These are phyloP conservation scores for Dromas ardeola DNA, from an alignment of 2,113 vertebrate genomes.

Conservation along the genomic window DNA sequence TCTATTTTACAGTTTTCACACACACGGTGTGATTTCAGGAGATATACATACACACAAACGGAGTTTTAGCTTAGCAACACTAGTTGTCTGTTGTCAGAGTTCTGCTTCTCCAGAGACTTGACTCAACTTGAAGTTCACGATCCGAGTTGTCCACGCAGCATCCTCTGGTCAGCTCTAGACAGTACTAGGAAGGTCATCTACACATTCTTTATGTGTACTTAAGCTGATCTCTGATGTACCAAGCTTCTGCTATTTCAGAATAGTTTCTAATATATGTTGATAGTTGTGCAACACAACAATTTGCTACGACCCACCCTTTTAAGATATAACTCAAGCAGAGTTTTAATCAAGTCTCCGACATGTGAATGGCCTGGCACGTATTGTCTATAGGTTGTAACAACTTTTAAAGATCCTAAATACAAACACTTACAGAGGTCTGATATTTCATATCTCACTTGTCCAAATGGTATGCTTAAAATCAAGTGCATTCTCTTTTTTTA, in stretches of 20 bases:
- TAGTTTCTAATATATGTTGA: not conserved
- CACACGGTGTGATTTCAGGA: not conserved
- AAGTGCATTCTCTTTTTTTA: not conserved
- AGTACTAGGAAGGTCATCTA: not conserved
- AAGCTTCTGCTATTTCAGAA: not conserved
- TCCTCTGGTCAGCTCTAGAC: not conserved
- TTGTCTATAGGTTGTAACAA: not conserved
- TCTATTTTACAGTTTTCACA: not conserved
- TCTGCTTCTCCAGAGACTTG: not conserved
- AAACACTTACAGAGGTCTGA: not conserved
- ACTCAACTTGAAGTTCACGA: not conserved
- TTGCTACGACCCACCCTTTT: not conserved
- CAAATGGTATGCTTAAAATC: not conserved
- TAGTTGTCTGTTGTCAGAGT: not conserved
- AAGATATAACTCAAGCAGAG: not conserved
- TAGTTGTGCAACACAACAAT: not conserved
- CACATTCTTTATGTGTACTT: not conserved
- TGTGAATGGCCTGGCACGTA: accelerated
- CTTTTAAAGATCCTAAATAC: not conserved
- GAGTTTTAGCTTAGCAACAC: not conserved
- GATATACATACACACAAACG: not conserved
- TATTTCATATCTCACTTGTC: not conserved
- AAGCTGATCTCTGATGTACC: not conserved
- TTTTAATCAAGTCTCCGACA: not conserved
- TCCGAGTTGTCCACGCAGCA: not conserved